phyloP scores from a whole-genome alignment of 2,888 invertebrate genomes.

The Tetragnatha montana region DNA sequence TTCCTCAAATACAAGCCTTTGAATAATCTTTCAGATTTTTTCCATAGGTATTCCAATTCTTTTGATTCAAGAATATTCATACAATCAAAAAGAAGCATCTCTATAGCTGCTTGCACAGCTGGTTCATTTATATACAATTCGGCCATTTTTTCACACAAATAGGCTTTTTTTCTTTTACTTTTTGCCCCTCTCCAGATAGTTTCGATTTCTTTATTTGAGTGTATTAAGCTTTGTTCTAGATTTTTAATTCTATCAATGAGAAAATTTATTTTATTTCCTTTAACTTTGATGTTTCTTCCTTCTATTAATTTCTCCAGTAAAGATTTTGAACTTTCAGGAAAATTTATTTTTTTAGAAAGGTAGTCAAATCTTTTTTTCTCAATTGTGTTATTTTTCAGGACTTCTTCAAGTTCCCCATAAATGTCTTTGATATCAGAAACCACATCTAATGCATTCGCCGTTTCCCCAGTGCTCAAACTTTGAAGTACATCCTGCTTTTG shows the following conservation, averaged over 20 bases:
- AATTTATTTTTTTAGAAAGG: slow-evolving; percentile 20
- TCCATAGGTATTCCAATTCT: not conserved
- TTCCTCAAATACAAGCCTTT: not conserved
- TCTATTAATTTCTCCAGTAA: slow-evolving; percentile 14
- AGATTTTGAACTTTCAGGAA: slow-evolving; percentile 6
- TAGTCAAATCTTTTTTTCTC: not conserved
- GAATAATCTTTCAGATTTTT: not conserved
- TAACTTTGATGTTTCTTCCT: not conserved
- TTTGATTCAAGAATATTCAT: not conserved
- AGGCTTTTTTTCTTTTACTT: slow-evolving; percentile 1
- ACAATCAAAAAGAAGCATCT: slow-evolving; percentile 16
- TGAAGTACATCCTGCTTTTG: not conserved
- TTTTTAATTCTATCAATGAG: slow-evolving; percentile 21
- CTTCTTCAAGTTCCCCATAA: not conserved
- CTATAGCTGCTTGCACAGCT: not conserved
- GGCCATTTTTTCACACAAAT: slow-evolving; percentile 16
- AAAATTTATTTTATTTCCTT: slow-evolving; percentile 6
- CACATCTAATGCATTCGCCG: not conserved
- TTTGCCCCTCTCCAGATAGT: slow-evolving; percentile 11
- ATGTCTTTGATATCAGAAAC: not conserved
- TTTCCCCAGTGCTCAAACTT: not conserved
- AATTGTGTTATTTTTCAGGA: slow-evolving; percentile 13
- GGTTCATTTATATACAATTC: not conserved
- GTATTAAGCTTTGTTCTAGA: slow-evolving; percentile 31
- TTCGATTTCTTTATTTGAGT: slow-evolving; percentile 14